Evolutionary conservation across 1,140 invertebrate genomes (phyloP).

Genomic region (Heliconius congener): DNA sequence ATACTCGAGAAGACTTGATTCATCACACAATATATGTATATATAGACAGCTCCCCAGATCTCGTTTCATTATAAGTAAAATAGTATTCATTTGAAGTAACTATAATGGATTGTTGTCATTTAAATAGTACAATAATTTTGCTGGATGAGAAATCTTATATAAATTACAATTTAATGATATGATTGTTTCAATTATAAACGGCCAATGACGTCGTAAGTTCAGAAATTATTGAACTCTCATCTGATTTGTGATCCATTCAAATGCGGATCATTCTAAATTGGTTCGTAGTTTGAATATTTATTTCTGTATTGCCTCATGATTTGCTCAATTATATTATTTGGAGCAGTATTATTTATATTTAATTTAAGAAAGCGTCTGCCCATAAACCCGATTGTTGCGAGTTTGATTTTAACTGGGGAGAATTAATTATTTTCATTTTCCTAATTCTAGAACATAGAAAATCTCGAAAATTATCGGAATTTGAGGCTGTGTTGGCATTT

Average conservation of each 20-base stretch:
- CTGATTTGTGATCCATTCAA: constrained; percentile 37
- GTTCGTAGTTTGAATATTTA: constrained; percentile 4
- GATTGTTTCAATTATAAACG: constrained; percentile 47
- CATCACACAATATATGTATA: too few relatives aligned
- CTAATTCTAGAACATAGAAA: too few relatives aligned
- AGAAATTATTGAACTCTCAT: constrained; percentile 34
- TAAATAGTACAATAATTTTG: constrained; percentile 7
- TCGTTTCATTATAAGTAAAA: not conserved
- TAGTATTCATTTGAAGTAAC: not conserved
- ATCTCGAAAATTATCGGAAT: too few relatives aligned
- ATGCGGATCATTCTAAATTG: constrained; percentile 18
- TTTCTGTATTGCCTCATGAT: not conserved
- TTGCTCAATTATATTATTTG: too few relatives aligned
- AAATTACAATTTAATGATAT: constrained; percentile 38
- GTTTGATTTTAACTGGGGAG: too few relatives aligned
- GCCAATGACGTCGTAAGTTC: constrained; percentile 39
- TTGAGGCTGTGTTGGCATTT: too few relatives aligned
- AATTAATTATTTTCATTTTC: too few relatives aligned
- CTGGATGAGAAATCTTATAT: not conserved
- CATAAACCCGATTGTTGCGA: too few relatives aligned
- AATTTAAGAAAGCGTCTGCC: too few relatives aligned
- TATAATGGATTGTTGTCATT: constrained; percentile 4
- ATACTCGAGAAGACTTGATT: too few relatives aligned
- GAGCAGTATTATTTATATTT: too few relatives aligned
- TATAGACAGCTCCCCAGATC: too few relatives aligned